Evolutionary conservation across 2,113 vertebrate genomes (phyloP).

Genomic region (Perca fluviatilis): DNA sequence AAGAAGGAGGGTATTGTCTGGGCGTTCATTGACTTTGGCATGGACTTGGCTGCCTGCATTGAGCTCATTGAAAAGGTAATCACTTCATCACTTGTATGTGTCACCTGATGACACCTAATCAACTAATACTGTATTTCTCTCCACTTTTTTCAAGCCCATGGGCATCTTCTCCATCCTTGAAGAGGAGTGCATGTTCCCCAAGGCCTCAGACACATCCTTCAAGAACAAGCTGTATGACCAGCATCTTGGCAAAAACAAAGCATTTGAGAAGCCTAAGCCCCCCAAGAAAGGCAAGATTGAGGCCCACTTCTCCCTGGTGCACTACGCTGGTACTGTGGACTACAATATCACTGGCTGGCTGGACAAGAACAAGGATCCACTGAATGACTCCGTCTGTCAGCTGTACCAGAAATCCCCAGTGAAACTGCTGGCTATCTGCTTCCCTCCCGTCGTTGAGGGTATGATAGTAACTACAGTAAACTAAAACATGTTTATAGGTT

Average conservation of each 20-base stretch:
- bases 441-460: constrained; percentile 70
- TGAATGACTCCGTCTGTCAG: constrained; percentile 78
- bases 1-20: constrained; percentile 92
- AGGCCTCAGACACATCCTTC: constrained; percentile 77
- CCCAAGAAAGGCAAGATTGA: constrained; percentile 87
- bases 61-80: constrained; percentile 92
- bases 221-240: constrained; percentile 81
- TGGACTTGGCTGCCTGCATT: constrained; percentile 93
- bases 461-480: not conserved
- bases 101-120: no score
- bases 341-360: constrained; percentile 85
- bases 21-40: constrained; percentile 93
- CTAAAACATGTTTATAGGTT: not conserved
- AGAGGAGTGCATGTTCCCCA: constrained; percentile 87
- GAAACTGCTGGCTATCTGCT: constrained; percentile 69
- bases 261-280: constrained; percentile 91
- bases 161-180: constrained; percentile 88
- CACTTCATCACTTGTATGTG: no score
- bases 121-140: no score
- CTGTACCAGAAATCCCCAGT: constrained; percentile 78
- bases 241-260: constrained; percentile 74
- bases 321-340: constrained; percentile 91
- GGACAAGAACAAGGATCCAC: constrained; percentile 79
- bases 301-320: constrained; percentile 90
- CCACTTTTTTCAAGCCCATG: constrained; percentile 78